Evolutionary conservation across 2,113 vertebrate genomes (phyloP).

Genomic region (Motacilla alba): DNA sequence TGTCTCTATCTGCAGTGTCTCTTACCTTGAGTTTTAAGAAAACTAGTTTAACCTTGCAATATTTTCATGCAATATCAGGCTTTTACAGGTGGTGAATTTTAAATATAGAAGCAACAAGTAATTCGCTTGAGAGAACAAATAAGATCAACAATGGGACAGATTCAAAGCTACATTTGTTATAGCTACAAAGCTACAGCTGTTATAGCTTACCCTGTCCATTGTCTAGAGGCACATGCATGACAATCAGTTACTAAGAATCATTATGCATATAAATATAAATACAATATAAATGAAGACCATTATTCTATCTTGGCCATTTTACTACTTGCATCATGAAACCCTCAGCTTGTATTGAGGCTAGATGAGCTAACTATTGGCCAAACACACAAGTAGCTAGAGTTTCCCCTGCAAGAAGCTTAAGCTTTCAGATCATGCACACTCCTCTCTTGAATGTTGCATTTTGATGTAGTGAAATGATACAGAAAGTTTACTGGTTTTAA

Average conservation of each 20-base stretch:
- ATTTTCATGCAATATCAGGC: neutral
- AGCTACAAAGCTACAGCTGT: neutral
- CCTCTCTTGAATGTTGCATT: neutral
- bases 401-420: neutral
- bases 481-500: neutral
- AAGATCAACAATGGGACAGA: neutral
- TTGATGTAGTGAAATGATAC: neutral
- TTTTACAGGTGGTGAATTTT: neutral
- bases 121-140: neutral
- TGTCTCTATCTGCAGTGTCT: neutral
- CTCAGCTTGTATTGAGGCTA: neutral
- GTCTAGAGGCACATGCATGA: neutral
- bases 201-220: neutral
- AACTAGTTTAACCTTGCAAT: neutral
- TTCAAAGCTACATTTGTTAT: neutral
- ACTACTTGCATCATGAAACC: neutral
- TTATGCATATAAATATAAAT: neutral
- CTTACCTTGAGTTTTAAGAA: neutral
- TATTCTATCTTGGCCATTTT: neutral
- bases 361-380: neutral
- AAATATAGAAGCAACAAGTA: neutral
- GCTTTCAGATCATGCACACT: neutral
- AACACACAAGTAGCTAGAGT: neutral
- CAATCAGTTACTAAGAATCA: neutral
- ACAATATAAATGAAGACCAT: neutral